Conservation (phyloP, 2,113 vertebrate species). For the Megalops atlanticus region DNA sequence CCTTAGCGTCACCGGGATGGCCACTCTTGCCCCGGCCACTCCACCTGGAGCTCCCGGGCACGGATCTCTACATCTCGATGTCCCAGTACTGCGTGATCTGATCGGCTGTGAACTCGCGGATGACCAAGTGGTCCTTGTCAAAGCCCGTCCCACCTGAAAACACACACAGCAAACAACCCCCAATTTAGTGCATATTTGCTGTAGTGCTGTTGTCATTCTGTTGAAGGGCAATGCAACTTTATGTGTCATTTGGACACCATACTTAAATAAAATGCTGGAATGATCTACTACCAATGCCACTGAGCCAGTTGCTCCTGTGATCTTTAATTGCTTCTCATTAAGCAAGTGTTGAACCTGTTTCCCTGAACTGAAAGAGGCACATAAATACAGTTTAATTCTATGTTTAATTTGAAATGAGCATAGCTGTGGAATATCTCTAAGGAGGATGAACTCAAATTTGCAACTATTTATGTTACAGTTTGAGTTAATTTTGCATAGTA, state of each 20-base stretch:
- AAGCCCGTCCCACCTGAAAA: slow-evolving; percentile 45
- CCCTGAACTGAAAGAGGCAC: not conserved
- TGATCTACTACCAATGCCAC: too few species aligned
- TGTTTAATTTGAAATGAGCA: not conserved
- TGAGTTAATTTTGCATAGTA: not conserved
- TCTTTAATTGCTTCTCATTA: too few species aligned
- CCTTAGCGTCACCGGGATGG: not conserved
- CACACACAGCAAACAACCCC: not conserved
- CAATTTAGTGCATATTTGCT: not conserved
- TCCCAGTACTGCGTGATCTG: slow-evolving; percentile 48
- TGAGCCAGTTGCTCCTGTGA: too few species aligned
- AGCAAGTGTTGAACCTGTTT: not conserved
- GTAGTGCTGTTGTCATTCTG: not conserved
- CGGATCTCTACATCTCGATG: slow-evolving; percentile 38
- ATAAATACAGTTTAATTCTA: not conserved
- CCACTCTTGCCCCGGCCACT: not conserved
- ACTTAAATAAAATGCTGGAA: too few species aligned
- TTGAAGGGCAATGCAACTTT: not conserved
- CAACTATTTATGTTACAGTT: not conserved
- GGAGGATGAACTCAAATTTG: not conserved
- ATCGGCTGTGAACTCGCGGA: slow-evolving; percentile 35
- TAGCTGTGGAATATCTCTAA: not conserved
- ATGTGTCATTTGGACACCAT: too few species aligned
- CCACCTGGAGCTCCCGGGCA: not conserved
- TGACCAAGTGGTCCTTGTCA: slow-evolving; percentile 49